Evolutionary conservation across 1,140 invertebrate genomes (phyloP).

Genomic region (Drosophila bocqueti): DNA sequence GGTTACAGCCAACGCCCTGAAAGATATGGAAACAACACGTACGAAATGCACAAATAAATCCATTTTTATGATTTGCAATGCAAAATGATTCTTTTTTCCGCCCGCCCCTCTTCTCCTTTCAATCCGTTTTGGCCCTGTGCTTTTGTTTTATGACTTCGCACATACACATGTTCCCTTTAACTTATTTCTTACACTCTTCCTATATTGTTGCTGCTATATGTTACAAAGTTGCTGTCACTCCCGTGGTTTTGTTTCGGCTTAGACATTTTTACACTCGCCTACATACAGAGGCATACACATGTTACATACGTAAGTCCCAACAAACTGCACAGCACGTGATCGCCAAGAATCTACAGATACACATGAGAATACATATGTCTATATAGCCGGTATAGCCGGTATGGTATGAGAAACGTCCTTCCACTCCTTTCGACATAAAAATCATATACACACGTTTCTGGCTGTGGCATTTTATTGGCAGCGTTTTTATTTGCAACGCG

Average conservation of each 20-base stretch:
- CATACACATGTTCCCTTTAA: constrained; percentile 29
- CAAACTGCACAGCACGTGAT: constrained; percentile 79
- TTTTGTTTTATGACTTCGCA: constrained; percentile 26
- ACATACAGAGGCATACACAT: constrained; percentile 4
- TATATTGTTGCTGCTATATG: constrained; percentile 35
- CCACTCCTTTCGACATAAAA: constrained; percentile 50
- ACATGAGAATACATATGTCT: constrained; percentile 26
- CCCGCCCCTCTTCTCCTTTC: not conserved
- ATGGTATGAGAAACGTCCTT: constrained; percentile 9
- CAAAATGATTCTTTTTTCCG: constrained; percentile 38
- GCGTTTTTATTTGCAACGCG: constrained; percentile 77
- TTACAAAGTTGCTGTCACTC: constrained; percentile 51
- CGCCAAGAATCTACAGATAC: constrained; percentile 57
- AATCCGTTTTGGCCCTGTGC: constrained; percentile 23
- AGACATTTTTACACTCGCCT: constrained; percentile 71
- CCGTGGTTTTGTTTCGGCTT: constrained; percentile 63
- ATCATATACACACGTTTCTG: constrained; percentile 69
- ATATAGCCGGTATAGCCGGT: too few relatives aligned
- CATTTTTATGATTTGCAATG: constrained; percentile 63
- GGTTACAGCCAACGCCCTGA: constrained; percentile 5
- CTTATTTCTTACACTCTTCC: constrained; percentile 33
- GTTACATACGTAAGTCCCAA: constrained; percentile 26
- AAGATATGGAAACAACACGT: constrained; percentile 26
- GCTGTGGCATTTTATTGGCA: constrained; percentile 79
- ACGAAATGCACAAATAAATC: constrained; percentile 58